Evolutionary conservation across 2,888 invertebrate genomes (phyloP), one percentile per base, ranked within the genome.

Genomic region (Gymnosoma rotundatum): DNA sequence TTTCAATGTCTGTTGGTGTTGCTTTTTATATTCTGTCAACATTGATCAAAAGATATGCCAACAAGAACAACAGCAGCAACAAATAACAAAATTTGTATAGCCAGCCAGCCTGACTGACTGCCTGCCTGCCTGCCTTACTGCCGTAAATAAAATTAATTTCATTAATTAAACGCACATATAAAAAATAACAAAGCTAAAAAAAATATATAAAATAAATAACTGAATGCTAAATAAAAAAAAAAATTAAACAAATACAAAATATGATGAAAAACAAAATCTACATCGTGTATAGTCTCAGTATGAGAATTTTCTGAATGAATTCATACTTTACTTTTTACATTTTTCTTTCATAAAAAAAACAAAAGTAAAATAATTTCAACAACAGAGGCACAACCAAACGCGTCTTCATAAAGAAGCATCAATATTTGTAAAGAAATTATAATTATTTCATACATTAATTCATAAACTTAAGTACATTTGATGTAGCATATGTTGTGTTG

Each of bases 251-350:
- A 52, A 36, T 10, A 10, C n/a, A n/a, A n/a, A 66, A 50, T 25
- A 5, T 54, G 8, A 38, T 20, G 12, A 69, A 69, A 52, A 45
- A 70, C 56, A 45, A 56, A 36, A 38, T 42, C 58, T 32, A 20
- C 50, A 72, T 56, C 73, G 54, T n/a, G n/a, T 67, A 50, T 74
- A 66, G 54, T 74, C 74, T 9, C 45, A 69, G 67, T 67, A 80
- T 80, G 61, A 74, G 61, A 80, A 67, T 74, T 80, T 80, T 60
- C 73, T 66, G 61, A 73, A 80, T 80, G 66, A 73, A 67, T 73
- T 79, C 73, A 67, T 73, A 79, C 73, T 79, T 73, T 78, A 32
- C 45, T 36, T 48, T 45, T 42, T 5, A 12, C 9, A 45, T 64
- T 36, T 66, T 52, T 48, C n/a, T 12, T 52, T 36, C 14, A 56